A percentile compares a stretch with the other conserved stretches of the same genome.
phyloP scores from a whole-genome alignment of 1,140 invertebrate genomes.

The Drosophila subobscura region DNA sequence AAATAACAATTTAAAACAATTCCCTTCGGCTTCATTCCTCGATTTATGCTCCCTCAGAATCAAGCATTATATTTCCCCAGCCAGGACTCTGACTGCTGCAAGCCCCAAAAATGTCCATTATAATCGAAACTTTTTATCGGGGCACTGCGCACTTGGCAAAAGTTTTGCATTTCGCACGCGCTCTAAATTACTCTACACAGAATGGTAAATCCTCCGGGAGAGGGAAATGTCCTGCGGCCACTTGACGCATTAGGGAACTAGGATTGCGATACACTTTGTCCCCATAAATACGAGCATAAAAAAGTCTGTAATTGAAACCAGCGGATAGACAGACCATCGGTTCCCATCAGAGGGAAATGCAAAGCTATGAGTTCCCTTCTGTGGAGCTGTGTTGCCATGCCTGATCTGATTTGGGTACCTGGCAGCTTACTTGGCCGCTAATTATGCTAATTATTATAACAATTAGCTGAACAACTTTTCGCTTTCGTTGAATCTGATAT shows the following conservation, averaged over 20 bases:
- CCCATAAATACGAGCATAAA: constrained; percentile 35
- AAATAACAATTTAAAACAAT: constrained; percentile 40
- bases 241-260: constrained; percentile 62
- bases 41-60: constrained; percentile 35
- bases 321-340: constrained; percentile 5
- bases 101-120: constrained; percentile 52
- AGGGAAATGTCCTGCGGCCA: constrained; percentile 50
- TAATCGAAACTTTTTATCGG: constrained; percentile 79
- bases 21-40: constrained; percentile 9
- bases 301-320: constrained; percentile 71
- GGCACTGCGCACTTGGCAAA: constrained; percentile 44
- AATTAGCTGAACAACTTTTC: constrained; percentile 45
- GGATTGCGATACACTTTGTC: constrained; percentile 47
- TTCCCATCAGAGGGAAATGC: neutral
- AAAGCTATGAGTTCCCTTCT: constrained; percentile 17
- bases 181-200: constrained; percentile 66
- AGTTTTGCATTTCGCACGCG: constrained; percentile 76
- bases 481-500: constrained; percentile 21
- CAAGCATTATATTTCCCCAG: constrained; percentile 64
- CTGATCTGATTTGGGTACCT: constrained; percentile 55
- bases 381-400: neutral
- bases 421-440: constrained; percentile 47
- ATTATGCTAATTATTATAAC: constrained; percentile 72
- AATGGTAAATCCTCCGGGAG: constrained; percentile 1
- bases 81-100: constrained; percentile 2